Percentiles rank a stretch among this genome's conserved stretches.
These are phyloP conservation scores for Scelioninae gen. 2 DNA, from an alignment of 2,888 invertebrate species.

Conservation along the genomic window DNA sequence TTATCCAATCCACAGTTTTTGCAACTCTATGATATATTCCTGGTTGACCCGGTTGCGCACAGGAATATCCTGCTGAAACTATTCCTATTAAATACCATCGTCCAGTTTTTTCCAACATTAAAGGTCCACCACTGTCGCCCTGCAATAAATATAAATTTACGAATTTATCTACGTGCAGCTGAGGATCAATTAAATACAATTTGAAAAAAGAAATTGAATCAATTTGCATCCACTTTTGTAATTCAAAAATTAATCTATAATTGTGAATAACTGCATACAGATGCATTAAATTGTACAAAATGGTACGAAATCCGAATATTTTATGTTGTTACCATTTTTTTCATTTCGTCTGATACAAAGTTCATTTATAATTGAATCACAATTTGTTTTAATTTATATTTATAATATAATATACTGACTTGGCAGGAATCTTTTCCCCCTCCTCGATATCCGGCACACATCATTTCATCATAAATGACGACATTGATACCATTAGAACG, in stretches of 20 bases:
- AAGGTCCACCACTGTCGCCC: slow-evolving; percentile 91
- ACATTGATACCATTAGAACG: slow-evolving; percentile 87
- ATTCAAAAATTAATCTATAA: too few species aligned
- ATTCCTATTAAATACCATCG: slow-evolving; percentile 94
- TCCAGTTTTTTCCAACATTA: slow-evolving; percentile 91
- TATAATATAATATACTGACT: slow-evolving; percentile 75
- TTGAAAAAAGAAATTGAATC: neutral
- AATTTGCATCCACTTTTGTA: too few species aligned
- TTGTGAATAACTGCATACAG: too few species aligned
- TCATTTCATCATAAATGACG: slow-evolving; percentile 95
- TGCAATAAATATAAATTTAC: slow-evolving; percentile 74
- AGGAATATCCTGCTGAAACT: slow-evolving; percentile 95
- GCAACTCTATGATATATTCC: slow-evolving; percentile 96
- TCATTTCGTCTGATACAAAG: too few species aligned
- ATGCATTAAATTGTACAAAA: too few species aligned
- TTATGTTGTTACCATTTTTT: too few species aligned
- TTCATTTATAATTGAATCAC: too few species aligned
- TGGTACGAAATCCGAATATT: too few species aligned
- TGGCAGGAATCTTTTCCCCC: slow-evolving; percentile 89
- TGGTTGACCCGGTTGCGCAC: slow-evolving; percentile 94
- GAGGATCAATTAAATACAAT: too few species aligned
- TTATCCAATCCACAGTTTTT: slow-evolving; percentile 95
- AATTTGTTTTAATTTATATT: too few species aligned
- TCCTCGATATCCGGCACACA: slow-evolving; percentile 93
- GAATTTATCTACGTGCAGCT: too few species aligned